Base-by-base conservation (phyloP, 2,888 invertebrate species). In the Agriotes lineatus region DNA sequence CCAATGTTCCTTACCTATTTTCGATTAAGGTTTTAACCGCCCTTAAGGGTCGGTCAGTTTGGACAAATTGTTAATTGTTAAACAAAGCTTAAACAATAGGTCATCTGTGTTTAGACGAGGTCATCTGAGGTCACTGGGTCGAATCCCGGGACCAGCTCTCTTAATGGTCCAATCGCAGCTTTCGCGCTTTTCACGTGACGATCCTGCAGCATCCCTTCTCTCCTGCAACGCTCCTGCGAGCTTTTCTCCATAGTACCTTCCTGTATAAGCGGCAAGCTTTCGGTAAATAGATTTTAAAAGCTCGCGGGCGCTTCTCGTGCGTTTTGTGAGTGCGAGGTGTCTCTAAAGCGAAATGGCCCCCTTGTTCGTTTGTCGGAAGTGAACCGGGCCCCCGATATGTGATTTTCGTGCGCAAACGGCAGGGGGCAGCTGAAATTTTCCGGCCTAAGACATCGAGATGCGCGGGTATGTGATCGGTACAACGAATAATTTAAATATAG, bases 91-190 rank as follows among this genome's bases (percentile, higher is more conserved):
- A 65, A 70, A 70, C 70, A 67, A 56, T 71, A 59, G 59, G 62
- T 62, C 67, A 70, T 64, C 22, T 67, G 59, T 69, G 69, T 70
- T 63, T 65, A 76, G 82, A 80, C 77, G 83, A 83, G 83, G 84
- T 84, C 83, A 82, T 74, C 71, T 66, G 80, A 80, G 84, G 83
- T 85, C 80, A 85, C 81, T 84, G 81, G 85, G 85, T 84, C 85
- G 83, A 80, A 81, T 83, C 82, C 84, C 84, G 82, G 84, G 84
- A 76, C 67, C 76, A 79, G 81, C 80, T 78, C 75, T 75, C 72
- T 69, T 71, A 70, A 73, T 71, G 69, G 75, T 68, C 83, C 83
- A 83, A 83, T 83, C 70, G 77, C 69, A 72, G 73, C 76, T 75
- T 77, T 74, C 78, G 72, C 70, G 70, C 67, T 72, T 70, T 67